Evolutionary conservation across 2,888 invertebrate genomes (phyloP), one percentile per base, ranked within the genome.

Genomic region (Smittia sp.): DNA sequence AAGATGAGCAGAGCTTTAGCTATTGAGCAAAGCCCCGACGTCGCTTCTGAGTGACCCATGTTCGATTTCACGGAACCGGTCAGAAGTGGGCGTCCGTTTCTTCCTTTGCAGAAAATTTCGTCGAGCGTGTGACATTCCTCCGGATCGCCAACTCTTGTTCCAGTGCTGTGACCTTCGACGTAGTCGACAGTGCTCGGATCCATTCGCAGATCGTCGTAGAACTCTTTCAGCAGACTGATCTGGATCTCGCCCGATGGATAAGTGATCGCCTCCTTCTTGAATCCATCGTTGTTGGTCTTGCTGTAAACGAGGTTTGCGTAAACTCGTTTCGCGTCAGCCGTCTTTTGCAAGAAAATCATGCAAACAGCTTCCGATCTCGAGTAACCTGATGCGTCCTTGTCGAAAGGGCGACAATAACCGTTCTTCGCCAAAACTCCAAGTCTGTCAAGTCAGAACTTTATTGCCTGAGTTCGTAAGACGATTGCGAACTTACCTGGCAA

Each of bases 81-180:
- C 73, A 86, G 81, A 0, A 94, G 85, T 0, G 94, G 90, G 7
- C 27, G 24, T 6, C 22, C 54, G 15, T 70, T 38, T 38, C 72
- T 24, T 11, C 58, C 62, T 1, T 85, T 84, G 78, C 90, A 89
- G 81, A 93, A 90, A 54, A 91, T 85, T 76, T 89, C 88, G 63
- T 90, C 89, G 67, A 95, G 86, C 0, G 92, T 90, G 76, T 87
- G 84, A 54, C 92, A 82, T 82, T 96, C 95, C 79, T 93, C 92
- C 0, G 94, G 93, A 81, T 96, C 95, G 1, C 72, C 72, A 62
- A 72, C 72, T 25, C 22, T 22, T 25, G 96, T 97, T 75, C 96
- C 97, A 24, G 96, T 96, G 75, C 96, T 96, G 83, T 97, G 97
- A 70, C 96, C 94, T 83, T 97, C 97, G 1, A 97, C 90, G 82